Percentiles rank a stretch among this genome's conserved stretches.
Evolutionary conservation across 2,797 vertebrate species (phyloP).

Genomic region (Kryptopterus vitreolus): DNA sequence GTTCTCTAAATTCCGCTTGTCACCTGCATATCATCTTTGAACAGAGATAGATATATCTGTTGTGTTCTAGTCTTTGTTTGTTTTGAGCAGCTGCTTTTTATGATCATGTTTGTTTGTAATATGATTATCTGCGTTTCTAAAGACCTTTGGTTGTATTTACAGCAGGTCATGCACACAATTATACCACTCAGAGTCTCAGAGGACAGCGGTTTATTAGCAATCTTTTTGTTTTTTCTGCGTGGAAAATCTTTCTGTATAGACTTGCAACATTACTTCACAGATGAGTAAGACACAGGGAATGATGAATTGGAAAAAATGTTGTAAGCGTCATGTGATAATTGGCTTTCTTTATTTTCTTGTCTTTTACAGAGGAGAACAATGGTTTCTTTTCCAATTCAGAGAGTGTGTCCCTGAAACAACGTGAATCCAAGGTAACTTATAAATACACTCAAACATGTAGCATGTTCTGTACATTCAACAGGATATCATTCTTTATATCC

Average conservation of each 20-base stretch:
- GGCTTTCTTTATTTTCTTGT: conserved; percentile 3
- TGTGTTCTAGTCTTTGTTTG: conserved; percentile 22
- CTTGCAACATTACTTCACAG: neutral
- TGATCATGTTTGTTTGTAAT: conserved; percentile 24
- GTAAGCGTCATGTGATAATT: neutral
- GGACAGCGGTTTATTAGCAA: neutral
- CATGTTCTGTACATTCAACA: neutral
- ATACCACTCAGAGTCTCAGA: neutral
- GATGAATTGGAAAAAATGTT: neutral
- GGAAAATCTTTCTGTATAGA: neutral
- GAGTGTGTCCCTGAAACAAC: neutral
- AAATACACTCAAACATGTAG: neutral
- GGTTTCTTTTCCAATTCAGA: conserved; percentile 35
- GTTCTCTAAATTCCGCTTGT: neutral
- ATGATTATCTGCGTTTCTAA: conserved; percentile 4
- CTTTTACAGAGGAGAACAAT: conserved; percentile 52
- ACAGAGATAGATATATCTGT: neutral
- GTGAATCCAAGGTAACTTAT: conserved; percentile 34
- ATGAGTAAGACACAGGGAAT: conserved; percentile 30
- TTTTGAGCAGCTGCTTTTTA: conserved; percentile 35
- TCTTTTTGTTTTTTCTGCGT: too few relatives aligned
- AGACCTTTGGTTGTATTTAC: conserved; percentile 32
- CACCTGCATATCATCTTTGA: conserved; percentile 7
- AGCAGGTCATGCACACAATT: neutral
- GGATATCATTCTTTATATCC: neutral